phyloP scores from a whole-genome alignment of 2,113 vertebrate genomes.

The Anarhynchus alexandrinus region DNA sequence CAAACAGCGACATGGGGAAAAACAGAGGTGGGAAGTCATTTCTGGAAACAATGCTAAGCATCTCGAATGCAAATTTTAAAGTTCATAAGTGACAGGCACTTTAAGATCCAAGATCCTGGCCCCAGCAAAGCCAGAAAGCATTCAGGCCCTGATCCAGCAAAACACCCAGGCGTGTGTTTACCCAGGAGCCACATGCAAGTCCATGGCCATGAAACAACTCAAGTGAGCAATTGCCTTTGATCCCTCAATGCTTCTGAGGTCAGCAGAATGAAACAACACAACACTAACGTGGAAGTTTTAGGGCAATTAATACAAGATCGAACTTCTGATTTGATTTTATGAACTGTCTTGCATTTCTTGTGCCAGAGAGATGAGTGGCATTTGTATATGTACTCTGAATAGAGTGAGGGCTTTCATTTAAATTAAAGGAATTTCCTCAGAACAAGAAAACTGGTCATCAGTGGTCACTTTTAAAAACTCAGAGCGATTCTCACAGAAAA shows the following conservation, averaged over 20 bases:
- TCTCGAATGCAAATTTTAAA: not conserved
- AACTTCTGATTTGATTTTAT: not conserved
- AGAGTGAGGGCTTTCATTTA: not conserved
- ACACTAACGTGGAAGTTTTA: not conserved
- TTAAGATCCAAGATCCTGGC: not conserved
- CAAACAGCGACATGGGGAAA: not conserved
- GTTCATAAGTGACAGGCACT: not conserved
- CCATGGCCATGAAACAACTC: not conserved
- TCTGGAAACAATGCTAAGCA: not conserved
- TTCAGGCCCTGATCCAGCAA: not conserved
- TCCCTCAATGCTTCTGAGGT: not conserved
- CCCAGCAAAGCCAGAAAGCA: not conserved
- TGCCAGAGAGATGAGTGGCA: not conserved
- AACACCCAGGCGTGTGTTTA: not conserved
- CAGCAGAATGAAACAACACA: not conserved
- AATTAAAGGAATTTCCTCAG: not conserved
- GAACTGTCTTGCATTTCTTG: not conserved
- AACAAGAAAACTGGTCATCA: not conserved
- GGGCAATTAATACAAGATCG: not conserved
- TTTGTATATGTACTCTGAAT: not conserved
- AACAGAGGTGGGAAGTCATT: not conserved
- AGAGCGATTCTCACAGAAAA: not conserved
- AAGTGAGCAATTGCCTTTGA: not conserved
- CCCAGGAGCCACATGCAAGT: not conserved
- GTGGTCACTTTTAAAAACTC: not conserved